These are phyloP conservation scores for Tokudaia tokunoshimensis DNA, from an alignment of 2,797 vertebrate genomes.

Conservation along the genomic window DNA sequence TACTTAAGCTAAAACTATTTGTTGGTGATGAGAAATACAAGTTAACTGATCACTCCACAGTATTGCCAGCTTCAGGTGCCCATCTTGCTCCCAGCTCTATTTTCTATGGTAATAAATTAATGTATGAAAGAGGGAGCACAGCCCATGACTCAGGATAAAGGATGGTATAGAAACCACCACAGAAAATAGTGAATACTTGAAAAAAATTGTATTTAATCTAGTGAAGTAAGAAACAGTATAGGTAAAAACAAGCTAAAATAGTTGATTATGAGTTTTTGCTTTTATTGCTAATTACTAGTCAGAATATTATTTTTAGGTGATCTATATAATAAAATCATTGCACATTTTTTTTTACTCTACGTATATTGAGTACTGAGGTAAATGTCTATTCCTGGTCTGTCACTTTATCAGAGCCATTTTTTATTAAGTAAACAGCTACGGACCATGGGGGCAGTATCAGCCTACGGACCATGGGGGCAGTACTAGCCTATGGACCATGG, in stretches of 20 bases:
- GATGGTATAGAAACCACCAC: rapidly evolving
- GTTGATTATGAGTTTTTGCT: not conserved
- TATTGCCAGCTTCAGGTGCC: not conserved
- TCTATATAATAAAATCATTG: not conserved
- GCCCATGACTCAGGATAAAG: not conserved
- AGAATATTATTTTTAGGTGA: not conserved
- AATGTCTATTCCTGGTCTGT: not conserved
- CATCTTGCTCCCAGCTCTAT: not conserved
- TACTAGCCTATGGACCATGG: too few relatives aligned
- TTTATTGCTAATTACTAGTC: not conserved
- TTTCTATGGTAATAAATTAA: not conserved
- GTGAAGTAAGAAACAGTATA: not conserved
- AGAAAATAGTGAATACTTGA: not conserved
- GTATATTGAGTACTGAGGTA: not conserved
- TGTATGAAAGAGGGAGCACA: not conserved
- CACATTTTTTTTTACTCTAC: not conserved
- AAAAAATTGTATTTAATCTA: not conserved
- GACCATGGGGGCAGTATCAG: not conserved
- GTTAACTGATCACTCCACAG: not conserved
- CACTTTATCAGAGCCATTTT: not conserved
- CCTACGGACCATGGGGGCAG: not conserved
- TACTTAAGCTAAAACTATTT: not conserved
- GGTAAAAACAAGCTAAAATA: not conserved
- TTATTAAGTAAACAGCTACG: not conserved
- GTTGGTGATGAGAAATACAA: not conserved